These are phyloP conservation scores for Helogale parvula DNA, from an alignment of 2,113 vertebrate genomes.

Conservation along the genomic window DNA sequence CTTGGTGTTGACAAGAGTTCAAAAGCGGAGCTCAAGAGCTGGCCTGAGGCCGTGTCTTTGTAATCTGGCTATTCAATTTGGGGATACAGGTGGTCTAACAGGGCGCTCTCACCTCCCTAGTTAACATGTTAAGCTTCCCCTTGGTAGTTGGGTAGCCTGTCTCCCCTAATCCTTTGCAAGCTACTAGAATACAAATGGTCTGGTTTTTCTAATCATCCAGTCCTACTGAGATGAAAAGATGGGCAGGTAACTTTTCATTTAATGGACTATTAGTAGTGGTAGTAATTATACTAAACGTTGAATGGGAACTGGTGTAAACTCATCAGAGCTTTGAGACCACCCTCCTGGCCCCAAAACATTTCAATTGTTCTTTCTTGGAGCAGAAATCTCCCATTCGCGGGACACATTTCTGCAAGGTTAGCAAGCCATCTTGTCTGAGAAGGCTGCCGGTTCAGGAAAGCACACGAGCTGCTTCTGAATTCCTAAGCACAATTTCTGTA, in stretches of 20 bases:
- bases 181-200: constrained; percentile 83
- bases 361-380: constrained; percentile 5
- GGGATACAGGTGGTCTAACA: constrained; percentile 88
- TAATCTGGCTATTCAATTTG: constrained; percentile 88
- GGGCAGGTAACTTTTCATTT: constrained; percentile 70
- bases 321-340: background rate
- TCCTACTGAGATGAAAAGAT: constrained; percentile 62
- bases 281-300: constrained; percentile 70
- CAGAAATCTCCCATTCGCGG: constrained; percentile 48
- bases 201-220: constrained; percentile 84
- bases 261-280: constrained; percentile 50
- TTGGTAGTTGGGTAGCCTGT: constrained; percentile 71
- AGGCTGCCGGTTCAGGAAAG: constrained; percentile 1
- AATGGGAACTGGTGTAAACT: constrained; percentile 47
- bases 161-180: constrained; percentile 80
- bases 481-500: background rate
- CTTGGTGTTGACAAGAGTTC: constrained; percentile 89
- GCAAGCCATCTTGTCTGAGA: background rate
- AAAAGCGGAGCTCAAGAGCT: constrained; percentile 85
- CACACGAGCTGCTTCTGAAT: background rate
- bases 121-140: constrained; percentile 87
- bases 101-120: constrained; percentile 83
- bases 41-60: constrained; percentile 88
- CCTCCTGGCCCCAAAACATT: background rate
- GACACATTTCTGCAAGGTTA: background rate